Percentiles rank a stretch among this genome's conserved stretches.
These are phyloP conservation scores for Eretmocerus hayati DNA, from an alignment of 2,888 invertebrate species.

Conservation along the genomic window DNA sequence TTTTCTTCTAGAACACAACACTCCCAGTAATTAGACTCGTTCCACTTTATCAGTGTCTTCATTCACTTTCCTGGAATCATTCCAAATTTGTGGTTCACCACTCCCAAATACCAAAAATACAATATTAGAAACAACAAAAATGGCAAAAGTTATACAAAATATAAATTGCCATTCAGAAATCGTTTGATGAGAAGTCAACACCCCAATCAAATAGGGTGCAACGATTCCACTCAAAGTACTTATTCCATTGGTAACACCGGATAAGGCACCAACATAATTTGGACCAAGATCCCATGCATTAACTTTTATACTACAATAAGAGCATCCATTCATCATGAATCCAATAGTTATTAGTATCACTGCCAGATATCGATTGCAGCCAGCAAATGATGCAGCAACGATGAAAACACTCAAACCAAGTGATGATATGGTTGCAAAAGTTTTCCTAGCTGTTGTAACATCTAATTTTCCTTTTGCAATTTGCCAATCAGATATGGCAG, in stretches of 20 bases:
- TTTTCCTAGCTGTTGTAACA: conserved; percentile 46
- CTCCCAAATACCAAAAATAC: conserved; percentile 64
- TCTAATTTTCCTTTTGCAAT: conserved; percentile 37
- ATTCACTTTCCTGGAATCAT: conserved; percentile 48
- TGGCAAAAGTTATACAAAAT: conserved; percentile 70
- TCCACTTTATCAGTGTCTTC: conserved; percentile 18
- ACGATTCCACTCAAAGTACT: conserved; percentile 67
- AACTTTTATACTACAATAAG: conserved; percentile 49
- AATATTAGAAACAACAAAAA: conserved; percentile 61
- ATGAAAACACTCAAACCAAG: conserved; percentile 48
- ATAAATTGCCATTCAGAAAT: conserved; percentile 65
- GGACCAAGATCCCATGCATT: conserved; percentile 48
- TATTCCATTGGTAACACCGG: conserved; percentile 54
- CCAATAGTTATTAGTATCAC: conserved; percentile 45
- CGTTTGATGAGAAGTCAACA: conserved; percentile 47
- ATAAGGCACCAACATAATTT: conserved; percentile 48
- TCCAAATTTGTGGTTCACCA: conserved; percentile 72
- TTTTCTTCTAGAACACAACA: no score
- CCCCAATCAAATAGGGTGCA: conserved; percentile 62
- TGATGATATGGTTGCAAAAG: conserved; percentile 48
- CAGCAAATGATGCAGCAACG: conserved; percentile 48
- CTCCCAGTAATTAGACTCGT: not conserved
- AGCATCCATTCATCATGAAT: conserved; percentile 48
- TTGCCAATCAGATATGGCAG: conserved; percentile 44
- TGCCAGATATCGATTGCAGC: conserved; percentile 43